These are phyloP conservation scores for Notospermus geniculatus DNA, from an alignment of 1,140 invertebrate species.

Conservation along the genomic window DNA sequence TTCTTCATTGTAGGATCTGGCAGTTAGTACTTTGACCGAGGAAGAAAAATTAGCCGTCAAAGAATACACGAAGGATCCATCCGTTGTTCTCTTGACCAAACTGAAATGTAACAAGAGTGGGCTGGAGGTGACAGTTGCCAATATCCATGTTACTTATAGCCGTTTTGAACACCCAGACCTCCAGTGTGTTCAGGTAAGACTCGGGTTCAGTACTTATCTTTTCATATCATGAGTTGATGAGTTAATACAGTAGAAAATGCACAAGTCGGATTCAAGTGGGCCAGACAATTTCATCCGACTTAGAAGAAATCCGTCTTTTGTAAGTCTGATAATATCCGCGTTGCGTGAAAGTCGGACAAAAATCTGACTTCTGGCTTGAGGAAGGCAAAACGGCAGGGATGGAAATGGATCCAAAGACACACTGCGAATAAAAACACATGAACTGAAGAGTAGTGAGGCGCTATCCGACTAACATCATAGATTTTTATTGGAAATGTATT, in stretches of 20 bases:
- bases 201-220: background rate
- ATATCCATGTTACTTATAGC: slow-evolving; percentile 47
- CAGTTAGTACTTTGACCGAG: slow-evolving; percentile 25
- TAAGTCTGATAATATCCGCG: too few relatives aligned
- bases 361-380: too few relatives aligned
- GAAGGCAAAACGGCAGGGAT: background rate
- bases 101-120: slow-evolving; percentile 35
- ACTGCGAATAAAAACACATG: too few relatives aligned
- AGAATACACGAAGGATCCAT: slow-evolving; percentile 34
- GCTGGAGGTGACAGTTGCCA: slow-evolving; percentile 39
- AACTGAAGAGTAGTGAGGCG: too few relatives aligned
- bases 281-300: too few relatives aligned
- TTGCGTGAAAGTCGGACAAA: too few relatives aligned
- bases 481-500: too few relatives aligned
- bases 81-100: slow-evolving; percentile 38
- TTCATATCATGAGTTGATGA: background rate
- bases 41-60: slow-evolving; percentile 28
- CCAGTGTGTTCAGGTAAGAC: slow-evolving; percentile 49
- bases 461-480: too few relatives aligned
- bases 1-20: slow-evolving; percentile 32
- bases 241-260: too few relatives aligned
- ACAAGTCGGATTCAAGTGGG: too few relatives aligned
- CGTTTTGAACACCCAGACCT: slow-evolving; percentile 37
- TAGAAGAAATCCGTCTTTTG: too few relatives aligned
- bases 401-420: too few relatives aligned